These are phyloP conservation scores for Acinonyx jubatus DNA, from an alignment of 2,113 vertebrate genomes.

Conservation along the genomic window DNA sequence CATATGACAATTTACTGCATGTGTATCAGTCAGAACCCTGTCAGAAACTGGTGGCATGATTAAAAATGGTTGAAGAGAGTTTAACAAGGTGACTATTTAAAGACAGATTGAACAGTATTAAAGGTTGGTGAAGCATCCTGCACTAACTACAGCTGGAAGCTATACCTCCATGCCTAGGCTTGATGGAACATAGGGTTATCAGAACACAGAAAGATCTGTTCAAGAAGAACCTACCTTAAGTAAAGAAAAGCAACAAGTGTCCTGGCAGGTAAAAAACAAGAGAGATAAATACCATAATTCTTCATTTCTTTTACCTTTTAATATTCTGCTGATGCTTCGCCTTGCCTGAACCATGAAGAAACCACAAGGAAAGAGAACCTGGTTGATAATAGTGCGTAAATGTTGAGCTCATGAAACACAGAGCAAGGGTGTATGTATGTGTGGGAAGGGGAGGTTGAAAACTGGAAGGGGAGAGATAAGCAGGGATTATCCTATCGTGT, in stretches of 20 bases:
- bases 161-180: not conserved
- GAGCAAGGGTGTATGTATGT: not conserved
- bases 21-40: not conserved
- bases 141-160: not conserved
- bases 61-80: not conserved
- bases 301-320: not conserved
- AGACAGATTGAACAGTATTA: not conserved
- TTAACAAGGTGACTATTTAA: not conserved
- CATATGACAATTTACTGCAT: not conserved
- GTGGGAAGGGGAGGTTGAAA: not conserved
- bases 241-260: not conserved
- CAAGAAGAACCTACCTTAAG: not conserved
- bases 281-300: not conserved
- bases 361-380: not conserved
- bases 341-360: not conserved
- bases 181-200: not conserved
- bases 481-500: too few species aligned
- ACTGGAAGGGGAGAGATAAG: not conserved
- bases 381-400: not conserved
- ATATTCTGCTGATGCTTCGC: not conserved
- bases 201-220: not conserved
- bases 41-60: not conserved
- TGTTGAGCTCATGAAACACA: not conserved
- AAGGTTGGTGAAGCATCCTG: not conserved
- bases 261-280: not conserved